A percentile compares a stretch with the other conserved stretches of the same genome.
These are phyloP conservation scores for Neodiprion virginianus DNA, from an alignment of 1,140 invertebrate genomes.

Conservation along the genomic window DNA sequence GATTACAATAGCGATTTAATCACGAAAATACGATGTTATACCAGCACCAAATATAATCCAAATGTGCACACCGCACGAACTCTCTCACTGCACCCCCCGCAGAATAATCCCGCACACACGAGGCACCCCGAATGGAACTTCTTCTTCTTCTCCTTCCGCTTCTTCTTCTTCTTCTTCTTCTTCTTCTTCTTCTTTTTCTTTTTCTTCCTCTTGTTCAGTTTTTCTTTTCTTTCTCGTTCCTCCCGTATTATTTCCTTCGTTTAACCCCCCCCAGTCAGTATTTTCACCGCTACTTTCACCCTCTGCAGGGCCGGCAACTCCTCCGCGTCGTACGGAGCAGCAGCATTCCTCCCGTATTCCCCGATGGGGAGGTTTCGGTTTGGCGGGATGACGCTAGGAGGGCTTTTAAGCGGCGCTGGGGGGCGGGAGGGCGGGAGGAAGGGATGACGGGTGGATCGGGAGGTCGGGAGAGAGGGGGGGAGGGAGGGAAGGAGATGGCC, in stretches of 20 bases:
- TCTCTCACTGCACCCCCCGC: too few relatives aligned
- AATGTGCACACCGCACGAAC: too few relatives aligned
- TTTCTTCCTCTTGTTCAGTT: background rate
- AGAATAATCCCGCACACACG: too few relatives aligned
- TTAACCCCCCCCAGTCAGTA: too few relatives aligned
- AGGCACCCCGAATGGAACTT: slow-evolving; percentile 13
- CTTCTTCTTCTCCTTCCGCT: slow-evolving; percentile 21
- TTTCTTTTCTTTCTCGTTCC: background rate
- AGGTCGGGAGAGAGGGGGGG: background rate
- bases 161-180: background rate
- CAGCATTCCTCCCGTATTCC: background rate
- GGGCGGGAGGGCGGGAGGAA: too few relatives aligned
- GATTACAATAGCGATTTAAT: too few relatives aligned
- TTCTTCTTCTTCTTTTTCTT: background rate
- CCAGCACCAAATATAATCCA: too few relatives aligned
- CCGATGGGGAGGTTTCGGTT: too few relatives aligned
- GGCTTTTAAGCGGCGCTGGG: too few relatives aligned
- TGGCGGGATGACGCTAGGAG: too few relatives aligned
- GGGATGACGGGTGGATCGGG: background rate
- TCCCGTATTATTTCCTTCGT: too few relatives aligned
- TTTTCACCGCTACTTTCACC: slow-evolving; percentile 13
- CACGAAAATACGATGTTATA: too few relatives aligned
- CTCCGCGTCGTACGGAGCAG: slow-evolving; percentile 1
- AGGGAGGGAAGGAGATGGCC: background rate
- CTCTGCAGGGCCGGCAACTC: slow-evolving; percentile 12